phyloP scores from a whole-genome alignment of 2,888 invertebrate species.

The Limenitis arthemis region DNA sequence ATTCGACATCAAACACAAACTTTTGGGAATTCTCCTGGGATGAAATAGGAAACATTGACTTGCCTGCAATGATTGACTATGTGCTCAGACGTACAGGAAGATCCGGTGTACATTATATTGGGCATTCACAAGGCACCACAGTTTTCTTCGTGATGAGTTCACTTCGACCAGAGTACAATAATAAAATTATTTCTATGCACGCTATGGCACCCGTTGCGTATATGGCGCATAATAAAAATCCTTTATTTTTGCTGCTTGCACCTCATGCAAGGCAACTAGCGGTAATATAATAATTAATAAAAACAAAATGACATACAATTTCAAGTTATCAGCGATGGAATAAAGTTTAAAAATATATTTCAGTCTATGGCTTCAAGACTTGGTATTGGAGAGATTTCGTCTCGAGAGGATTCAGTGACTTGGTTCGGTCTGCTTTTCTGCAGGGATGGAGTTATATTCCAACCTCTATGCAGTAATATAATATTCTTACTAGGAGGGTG shows the following conservation, averaged over 20 bases:
- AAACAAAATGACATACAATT: background rate
- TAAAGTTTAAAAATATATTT: conserved; percentile 14
- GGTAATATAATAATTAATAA: background rate
- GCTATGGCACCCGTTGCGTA: conserved; percentile 31
- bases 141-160: conserved; percentile 48
- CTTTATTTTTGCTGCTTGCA: conserved; percentile 52
- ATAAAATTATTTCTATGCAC: conserved; percentile 46
- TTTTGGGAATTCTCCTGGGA: conserved; percentile 87
- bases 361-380: conserved; percentile 43
- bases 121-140: conserved; percentile 55
- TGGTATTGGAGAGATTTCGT: conserved; percentile 73
- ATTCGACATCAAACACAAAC: conserved; percentile 41
- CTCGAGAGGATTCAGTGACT: conserved; percentile 62
- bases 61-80: conserved; percentile 87
- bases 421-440: conserved; percentile 63
- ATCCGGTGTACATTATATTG: conserved; percentile 41
- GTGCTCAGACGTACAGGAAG: conserved; percentile 71
- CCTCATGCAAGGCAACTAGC: conserved; percentile 29
- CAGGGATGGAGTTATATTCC: conserved; percentile 59
- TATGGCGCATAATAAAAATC: conserved; percentile 67
- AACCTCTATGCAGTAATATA: conserved; percentile 75
- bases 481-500: conserved; percentile 77
- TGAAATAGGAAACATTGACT: conserved; percentile 83
- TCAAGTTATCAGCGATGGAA: background rate
- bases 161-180: conserved; percentile 63